phyloP scores from a whole-genome alignment of 2,888 invertebrate genomes.

The Athalia circularis region DNA sequence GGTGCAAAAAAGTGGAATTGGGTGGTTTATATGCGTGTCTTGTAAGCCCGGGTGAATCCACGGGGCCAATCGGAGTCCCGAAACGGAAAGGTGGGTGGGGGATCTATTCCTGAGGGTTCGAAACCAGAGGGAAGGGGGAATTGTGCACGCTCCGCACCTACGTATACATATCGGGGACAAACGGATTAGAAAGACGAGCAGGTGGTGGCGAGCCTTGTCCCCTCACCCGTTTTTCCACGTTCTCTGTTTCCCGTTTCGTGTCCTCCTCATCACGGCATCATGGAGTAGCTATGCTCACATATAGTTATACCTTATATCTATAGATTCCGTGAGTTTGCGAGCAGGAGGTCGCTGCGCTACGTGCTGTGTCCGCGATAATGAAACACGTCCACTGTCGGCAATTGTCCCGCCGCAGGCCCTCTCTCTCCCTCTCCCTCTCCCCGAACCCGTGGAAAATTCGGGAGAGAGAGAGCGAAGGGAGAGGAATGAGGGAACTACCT shows the following conservation, averaged over 20 bases:
- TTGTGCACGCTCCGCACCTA: slow-evolving; percentile 1
- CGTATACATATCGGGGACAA: slow-evolving; percentile 10
- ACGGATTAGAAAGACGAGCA: slow-evolving; percentile 38
- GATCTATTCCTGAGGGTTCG: too few species aligned
- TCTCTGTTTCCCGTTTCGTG: too few species aligned
- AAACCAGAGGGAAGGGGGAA: too few species aligned
- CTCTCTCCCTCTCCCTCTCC: slow-evolving; percentile 7
- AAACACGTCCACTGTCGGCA: slow-evolving; percentile 67
- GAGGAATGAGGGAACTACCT: too few species aligned
- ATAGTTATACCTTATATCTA: too few species aligned
- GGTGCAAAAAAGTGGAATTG: slow-evolving; percentile 24
- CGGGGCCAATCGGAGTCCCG: background rate
- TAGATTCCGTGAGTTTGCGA: background rate
- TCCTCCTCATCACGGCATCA: background rate
- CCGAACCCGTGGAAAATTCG: background rate
- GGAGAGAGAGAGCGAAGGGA: too few species aligned
- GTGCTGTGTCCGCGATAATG: slow-evolving; percentile 65
- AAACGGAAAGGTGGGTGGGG: too few species aligned
- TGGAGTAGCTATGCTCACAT: background rate
- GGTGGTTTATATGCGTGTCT: slow-evolving; percentile 36
- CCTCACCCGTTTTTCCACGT: background rate
- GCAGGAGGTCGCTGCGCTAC: slow-evolving; percentile 30
- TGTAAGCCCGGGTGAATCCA: slow-evolving; percentile 34
- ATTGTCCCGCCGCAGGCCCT: slow-evolving; percentile 63
- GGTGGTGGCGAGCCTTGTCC: slow-evolving; percentile 11